phyloP scores from a whole-genome alignment of 2,113 vertebrate genomes.

The Ochotona curzoniae region DNA sequence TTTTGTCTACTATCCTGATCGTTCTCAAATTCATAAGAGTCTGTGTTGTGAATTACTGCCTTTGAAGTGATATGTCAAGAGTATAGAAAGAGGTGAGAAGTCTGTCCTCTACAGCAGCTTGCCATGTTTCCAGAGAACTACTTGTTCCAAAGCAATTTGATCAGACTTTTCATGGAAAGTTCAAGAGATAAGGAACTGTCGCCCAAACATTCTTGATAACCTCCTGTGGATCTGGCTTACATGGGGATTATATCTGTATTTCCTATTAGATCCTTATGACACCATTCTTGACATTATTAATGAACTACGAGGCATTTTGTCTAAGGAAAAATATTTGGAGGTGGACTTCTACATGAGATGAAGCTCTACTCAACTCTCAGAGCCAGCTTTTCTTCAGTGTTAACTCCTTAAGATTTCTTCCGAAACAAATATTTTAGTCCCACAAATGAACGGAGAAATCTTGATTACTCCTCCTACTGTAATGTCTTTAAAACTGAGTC shows the following conservation, averaged over 20 bases:
- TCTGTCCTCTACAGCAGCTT: neutral
- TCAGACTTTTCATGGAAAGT: slow-evolving; percentile 3
- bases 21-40: slow-evolving; percentile 31
- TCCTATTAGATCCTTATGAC: neutral
- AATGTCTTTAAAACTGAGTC: neutral
- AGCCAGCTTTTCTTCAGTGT: neutral
- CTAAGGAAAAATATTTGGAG: neutral
- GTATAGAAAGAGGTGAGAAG: neutral
- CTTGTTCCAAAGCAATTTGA: neutral
- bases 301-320: neutral
- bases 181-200: neutral
- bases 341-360: neutral
- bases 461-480: neutral
- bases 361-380: neutral
- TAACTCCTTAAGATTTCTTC: neutral
- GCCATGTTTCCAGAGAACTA: neutral
- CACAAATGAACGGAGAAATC: neutral
- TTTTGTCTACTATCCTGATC: slow-evolving; percentile 44
- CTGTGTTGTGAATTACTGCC: slow-evolving; percentile 6
- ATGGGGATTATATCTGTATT: neutral
- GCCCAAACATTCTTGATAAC: neutral
- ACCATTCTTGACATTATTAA: neutral
- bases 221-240: neutral
- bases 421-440: neutral
- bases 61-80: slow-evolving; percentile 52